These are phyloP conservation scores for Prosopocoilus inquinatus DNA, from an alignment of 2,888 invertebrate species.

Conservation along the genomic window DNA sequence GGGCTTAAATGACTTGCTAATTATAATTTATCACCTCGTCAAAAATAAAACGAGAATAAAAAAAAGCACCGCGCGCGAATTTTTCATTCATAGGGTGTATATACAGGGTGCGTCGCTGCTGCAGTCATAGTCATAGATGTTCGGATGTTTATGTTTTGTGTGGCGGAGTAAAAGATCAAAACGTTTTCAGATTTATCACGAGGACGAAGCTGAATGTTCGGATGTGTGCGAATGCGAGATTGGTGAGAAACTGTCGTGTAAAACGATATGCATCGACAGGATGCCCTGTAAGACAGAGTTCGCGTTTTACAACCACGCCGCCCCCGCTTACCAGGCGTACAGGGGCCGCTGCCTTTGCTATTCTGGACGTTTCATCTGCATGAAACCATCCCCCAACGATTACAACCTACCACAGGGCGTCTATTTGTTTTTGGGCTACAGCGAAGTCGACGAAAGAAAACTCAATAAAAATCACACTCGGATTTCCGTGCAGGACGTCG, in stretches of 20 bases:
- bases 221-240: constrained; percentile 85
- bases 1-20: too few relatives aligned
- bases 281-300: constrained; percentile 85
- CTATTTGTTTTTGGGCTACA: constrained; percentile 85
- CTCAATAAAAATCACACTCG: constrained; percentile 79
- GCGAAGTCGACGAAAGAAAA: constrained; percentile 79
- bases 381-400: constrained; percentile 77
- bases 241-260: constrained; percentile 76
- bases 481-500: constrained; percentile 80
- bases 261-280: constrained; percentile 83
- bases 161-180: not conserved
- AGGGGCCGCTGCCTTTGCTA: constrained; percentile 88
- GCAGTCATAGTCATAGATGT: too few relatives aligned
- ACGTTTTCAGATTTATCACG: constrained; percentile 69
- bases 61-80: too few relatives aligned
- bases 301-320: constrained; percentile 87
- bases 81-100: too few relatives aligned
- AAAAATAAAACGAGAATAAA: too few relatives aligned
- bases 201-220: constrained; percentile 86
- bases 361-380: constrained; percentile 88
- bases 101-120: too few relatives aligned
- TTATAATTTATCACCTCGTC: too few relatives aligned
- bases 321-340: constrained; percentile 87
- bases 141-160: not conserved
- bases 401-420: constrained; percentile 81